Evolutionary conservation across 1,140 invertebrate genomes (phyloP).

Genomic region (Dendroctonus ponderosae): DNA sequence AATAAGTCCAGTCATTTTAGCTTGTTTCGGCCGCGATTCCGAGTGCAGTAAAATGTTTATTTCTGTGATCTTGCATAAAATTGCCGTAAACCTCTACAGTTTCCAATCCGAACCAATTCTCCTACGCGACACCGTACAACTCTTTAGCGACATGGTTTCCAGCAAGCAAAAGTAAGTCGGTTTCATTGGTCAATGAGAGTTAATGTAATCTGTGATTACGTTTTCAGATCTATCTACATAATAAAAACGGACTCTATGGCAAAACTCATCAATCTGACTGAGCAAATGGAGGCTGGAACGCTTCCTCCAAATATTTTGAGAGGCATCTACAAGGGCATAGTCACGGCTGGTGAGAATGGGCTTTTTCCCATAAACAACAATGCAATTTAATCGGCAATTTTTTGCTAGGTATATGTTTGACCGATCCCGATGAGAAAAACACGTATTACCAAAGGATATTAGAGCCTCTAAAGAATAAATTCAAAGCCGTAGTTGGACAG

Average conservation of each 20-base stretch:
- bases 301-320: constrained; percentile 55
- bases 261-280: constrained; percentile 50
- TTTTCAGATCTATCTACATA: constrained; percentile 46
- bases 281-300: constrained; percentile 47
- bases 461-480: constrained; percentile 60
- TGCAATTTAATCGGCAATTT: background rate
- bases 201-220: constrained; percentile 14
- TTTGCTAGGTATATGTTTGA: constrained; percentile 24
- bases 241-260: constrained; percentile 52
- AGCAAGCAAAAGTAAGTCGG: constrained; percentile 46
- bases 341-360: constrained; percentile 52
- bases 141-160: constrained; percentile 46
- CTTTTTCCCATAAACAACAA: background rate
- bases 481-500: constrained; percentile 58
- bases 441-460: constrained; percentile 61
- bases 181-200: background rate
- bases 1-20: constrained; percentile 46
- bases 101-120: constrained; percentile 48
- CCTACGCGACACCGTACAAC: constrained; percentile 47
- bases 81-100: constrained; percentile 47
- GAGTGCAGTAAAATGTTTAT: constrained; percentile 46
- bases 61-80: constrained; percentile 47
- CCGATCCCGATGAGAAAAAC: constrained; percentile 42
- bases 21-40: constrained; percentile 47
- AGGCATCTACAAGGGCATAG: constrained; percentile 57